These are phyloP conservation scores for Austrolebias charrua DNA, from an alignment of 2,797 vertebrate genomes.

Conservation along the genomic window DNA sequence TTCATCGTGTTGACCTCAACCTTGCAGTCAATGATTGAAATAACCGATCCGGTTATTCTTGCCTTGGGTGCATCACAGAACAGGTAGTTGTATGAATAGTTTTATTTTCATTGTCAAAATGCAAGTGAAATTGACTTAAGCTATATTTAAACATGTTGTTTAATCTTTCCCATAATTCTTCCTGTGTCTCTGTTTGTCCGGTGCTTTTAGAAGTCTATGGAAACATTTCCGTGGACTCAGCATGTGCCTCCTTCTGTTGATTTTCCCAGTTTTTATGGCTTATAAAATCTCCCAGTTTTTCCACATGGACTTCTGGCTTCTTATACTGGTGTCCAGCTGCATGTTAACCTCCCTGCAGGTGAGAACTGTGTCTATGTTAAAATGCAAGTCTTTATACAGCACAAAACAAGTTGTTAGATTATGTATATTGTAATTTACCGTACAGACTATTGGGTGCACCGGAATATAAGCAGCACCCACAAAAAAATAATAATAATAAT, in stretches of 20 bases:
- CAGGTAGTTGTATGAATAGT: constrained; percentile 68
- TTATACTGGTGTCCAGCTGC: constrained; percentile 89
- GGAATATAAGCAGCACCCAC: no score
- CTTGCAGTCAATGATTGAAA: constrained; percentile 90
- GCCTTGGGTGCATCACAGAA: constrained; percentile 86
- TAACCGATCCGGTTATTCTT: constrained; percentile 86
- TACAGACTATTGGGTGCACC: no score
- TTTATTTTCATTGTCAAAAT: fast-evolving
- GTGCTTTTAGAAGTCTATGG: constrained; percentile 80
- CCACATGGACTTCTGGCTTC: constrained; percentile 91
- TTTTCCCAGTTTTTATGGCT: constrained; percentile 87
- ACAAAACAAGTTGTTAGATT: background rate
- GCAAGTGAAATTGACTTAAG: background rate
- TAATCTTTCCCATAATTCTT: background rate
- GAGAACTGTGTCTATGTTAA: background rate
- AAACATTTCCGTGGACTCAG: constrained; percentile 86
- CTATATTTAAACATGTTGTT: background rate
- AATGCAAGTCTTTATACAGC: background rate
- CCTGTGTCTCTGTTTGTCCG: constrained; percentile 2
- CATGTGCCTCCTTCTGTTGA: constrained; percentile 86
- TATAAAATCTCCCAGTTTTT: constrained; percentile 88
- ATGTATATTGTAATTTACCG: no score
- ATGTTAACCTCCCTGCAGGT: constrained; percentile 91
- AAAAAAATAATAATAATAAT: no score
- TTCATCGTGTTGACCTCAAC: constrained; percentile 90